Evolutionary conservation across 1,140 invertebrate genomes (phyloP).

Genomic region (Pomacea maculata): DNA sequence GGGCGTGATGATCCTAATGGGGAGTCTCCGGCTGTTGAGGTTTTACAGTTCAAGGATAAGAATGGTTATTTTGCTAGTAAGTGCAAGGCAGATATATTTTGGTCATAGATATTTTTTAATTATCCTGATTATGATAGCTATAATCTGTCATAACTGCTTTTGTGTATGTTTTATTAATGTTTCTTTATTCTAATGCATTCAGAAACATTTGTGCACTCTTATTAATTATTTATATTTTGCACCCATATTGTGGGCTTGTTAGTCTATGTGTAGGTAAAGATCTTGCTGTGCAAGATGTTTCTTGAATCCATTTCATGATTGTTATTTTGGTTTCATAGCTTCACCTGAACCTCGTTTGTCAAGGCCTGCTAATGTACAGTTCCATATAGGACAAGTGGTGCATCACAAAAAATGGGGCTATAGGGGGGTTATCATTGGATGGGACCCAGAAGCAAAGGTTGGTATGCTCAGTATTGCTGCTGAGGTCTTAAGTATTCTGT

Average conservation of each 20-base stretch:
- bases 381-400: constrained; percentile 70
- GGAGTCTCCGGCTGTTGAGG: constrained; percentile 67
- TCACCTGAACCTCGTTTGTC: constrained; percentile 61
- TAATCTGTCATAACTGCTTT: background rate
- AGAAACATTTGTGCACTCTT: background rate
- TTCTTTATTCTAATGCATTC: background rate
- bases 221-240: background rate
- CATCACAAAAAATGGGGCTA: constrained; percentile 68
- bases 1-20: constrained; percentile 50
- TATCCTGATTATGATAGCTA: background rate
- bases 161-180: background rate
- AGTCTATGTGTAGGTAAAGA: too few species aligned
- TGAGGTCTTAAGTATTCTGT: too few species aligned
- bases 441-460: constrained; percentile 66
- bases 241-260: too few species aligned
- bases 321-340: constrained; percentile 38
- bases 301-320: background rate
- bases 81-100: background rate
- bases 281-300: too few species aligned
- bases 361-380: constrained; percentile 64
- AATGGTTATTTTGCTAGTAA: constrained; percentile 60
- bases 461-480: background rate
- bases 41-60: constrained; percentile 60
- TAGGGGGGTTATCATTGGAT: constrained; percentile 70
- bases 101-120: background rate